Conservation (phyloP, 2,888 invertebrate genomes). For the Ctena decussata region DNA sequence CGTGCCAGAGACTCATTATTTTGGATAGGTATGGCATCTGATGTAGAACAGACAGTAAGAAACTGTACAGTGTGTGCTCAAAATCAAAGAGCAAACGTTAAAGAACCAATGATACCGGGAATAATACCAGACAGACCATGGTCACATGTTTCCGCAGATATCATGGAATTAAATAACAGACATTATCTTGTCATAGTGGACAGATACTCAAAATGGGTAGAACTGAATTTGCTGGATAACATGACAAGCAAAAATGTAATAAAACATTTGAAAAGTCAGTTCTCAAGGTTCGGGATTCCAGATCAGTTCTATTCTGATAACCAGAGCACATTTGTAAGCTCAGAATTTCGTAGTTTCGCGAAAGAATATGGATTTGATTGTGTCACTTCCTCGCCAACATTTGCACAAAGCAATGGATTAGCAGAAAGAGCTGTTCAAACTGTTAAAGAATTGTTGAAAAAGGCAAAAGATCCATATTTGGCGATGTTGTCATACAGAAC, state of each 20-base stretch:
- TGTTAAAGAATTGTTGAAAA: conserved; percentile 41
- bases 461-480: neutral
- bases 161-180: conserved; percentile 13
- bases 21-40: conserved; percentile 47
- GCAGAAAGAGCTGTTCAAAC: conserved; percentile 62
- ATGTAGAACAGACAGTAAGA: conserved; percentile 20
- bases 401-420: conserved; percentile 66
- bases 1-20: conserved; percentile 41
- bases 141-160: conserved; percentile 33
- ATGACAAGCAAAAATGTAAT: conserved; percentile 16
- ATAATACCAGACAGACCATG: conserved; percentile 36
- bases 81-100: conserved; percentile 23
- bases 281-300: conserved; percentile 64
- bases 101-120: conserved; percentile 52
- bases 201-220: conserved; percentile 32
- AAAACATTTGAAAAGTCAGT: conserved; percentile 39
- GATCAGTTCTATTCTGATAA: conserved; percentile 56
- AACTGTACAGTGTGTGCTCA: conserved; percentile 36
- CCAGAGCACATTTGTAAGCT: conserved; percentile 56
- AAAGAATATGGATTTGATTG: conserved; percentile 24
- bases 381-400: conserved; percentile 52
- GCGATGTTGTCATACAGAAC: neutral
- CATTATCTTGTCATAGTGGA: conserved; percentile 39
- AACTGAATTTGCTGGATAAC: conserved; percentile 14
- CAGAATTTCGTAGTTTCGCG: conserved; percentile 41